phyloP scores from a whole-genome alignment of 2,113 vertebrate species.

The Lagopus muta region DNA sequence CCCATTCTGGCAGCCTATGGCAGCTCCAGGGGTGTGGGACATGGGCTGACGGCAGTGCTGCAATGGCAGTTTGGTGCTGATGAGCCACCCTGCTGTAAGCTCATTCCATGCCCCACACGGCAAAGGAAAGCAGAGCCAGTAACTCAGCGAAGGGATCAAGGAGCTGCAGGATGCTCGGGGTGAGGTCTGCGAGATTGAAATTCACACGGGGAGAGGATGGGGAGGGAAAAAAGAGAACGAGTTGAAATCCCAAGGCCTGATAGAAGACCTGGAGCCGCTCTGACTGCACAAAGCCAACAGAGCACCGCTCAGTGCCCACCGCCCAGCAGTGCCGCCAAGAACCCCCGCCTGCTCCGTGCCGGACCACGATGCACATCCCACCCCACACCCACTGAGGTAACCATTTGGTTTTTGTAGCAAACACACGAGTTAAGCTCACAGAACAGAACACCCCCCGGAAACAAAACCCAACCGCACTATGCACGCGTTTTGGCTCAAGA shows the following conservation, averaged over 20 bases:
- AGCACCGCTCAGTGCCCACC: background rate
- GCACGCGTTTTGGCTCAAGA: conserved; percentile 58
- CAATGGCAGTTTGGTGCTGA: background rate
- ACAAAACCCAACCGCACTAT: background rate
- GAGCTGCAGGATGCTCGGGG: background rate
- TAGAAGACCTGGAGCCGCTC: conserved; percentile 21
- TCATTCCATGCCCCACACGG: background rate
- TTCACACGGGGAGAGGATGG: background rate
- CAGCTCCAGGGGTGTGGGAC: background rate
- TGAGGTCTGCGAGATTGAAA: background rate
- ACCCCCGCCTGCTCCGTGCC: background rate
- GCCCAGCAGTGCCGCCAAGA: background rate
- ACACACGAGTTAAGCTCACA: background rate
- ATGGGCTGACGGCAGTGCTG: background rate
- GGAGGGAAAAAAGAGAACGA: background rate
- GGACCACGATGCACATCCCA: background rate
- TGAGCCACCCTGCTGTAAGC: background rate
- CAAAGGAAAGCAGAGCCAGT: background rate
- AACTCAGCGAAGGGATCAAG: background rate
- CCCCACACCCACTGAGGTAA: conserved; percentile 54
- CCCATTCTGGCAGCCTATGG: background rate
- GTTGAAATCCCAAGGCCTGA: conserved; percentile 56
- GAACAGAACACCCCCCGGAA: background rate
- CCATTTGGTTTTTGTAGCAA: background rate
- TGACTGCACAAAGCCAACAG: conserved; percentile 31